Percentiles rank a stretch among this genome's conserved stretches.
Evolutionary conservation across 2,888 invertebrate genomes (phyloP).

Genomic region (Crossocerus cetratus): DNA sequence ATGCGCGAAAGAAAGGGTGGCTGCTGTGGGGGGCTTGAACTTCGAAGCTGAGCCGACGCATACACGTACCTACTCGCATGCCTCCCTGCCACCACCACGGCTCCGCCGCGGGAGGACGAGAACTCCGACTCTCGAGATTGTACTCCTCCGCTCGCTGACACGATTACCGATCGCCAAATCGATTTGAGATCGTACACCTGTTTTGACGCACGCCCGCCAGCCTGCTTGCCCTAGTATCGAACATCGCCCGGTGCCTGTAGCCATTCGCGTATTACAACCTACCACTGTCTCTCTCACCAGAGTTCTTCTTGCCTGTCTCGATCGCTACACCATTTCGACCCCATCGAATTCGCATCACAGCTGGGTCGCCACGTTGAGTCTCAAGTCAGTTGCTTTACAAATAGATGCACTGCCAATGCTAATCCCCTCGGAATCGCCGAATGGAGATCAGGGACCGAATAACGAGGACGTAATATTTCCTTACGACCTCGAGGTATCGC

Average conservation of each 20-base stretch:
- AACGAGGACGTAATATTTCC: too few relatives aligned
- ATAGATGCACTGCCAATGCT: too few relatives aligned
- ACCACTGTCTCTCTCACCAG: too few relatives aligned
- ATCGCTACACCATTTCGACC: not conserved
- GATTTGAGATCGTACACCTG: conserved; percentile 37
- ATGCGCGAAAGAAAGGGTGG: conserved; percentile 53
- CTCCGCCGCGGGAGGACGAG: not conserved
- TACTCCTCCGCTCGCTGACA: conserved; percentile 20
- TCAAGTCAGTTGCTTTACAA: too few relatives aligned
- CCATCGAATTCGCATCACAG: too few relatives aligned
- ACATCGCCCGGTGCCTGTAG: not conserved
- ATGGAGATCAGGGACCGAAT: too few relatives aligned
- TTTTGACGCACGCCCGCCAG: conserved; percentile 3
- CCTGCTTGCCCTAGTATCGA: not conserved
- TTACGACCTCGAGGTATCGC: too few relatives aligned
- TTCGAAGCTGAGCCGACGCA: conserved; percentile 52
- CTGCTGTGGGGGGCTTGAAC: conserved; percentile 40
- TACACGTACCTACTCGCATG: conserved; percentile 39
- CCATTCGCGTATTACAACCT: not conserved
- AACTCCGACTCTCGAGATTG: conserved; percentile 9
- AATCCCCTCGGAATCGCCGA: too few relatives aligned
- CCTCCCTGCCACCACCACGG: not conserved
- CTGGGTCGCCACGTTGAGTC: too few relatives aligned
- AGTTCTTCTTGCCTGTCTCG: not conserved
- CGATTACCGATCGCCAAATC: conserved; percentile 48